Evolutionary conservation across 2,113 vertebrate species (phyloP).

Genomic region (Nothoprocta perdicaria): DNA sequence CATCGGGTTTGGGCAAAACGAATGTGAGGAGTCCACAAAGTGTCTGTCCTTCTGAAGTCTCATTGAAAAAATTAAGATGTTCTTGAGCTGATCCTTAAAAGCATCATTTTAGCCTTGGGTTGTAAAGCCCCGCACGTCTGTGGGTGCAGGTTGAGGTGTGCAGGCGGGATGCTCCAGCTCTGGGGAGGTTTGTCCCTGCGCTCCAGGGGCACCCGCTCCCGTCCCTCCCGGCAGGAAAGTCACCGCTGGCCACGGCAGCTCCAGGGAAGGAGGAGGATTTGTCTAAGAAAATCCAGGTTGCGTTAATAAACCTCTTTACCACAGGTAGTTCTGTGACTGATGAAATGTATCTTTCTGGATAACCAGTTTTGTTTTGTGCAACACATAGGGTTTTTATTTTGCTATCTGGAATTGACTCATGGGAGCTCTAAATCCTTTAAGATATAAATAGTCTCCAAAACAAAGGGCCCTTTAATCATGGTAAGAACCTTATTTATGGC

Average conservation of each 20-base stretch:
- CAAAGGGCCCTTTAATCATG: constrained; percentile 50
- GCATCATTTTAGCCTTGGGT: background rate
- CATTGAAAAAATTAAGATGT: background rate
- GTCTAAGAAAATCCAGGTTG: background rate
- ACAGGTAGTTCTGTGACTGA: background rate
- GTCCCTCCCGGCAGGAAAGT: background rate
- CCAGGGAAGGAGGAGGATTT: background rate
- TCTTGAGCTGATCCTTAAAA: background rate
- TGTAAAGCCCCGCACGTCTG: accelerated
- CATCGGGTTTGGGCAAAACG: accelerated
- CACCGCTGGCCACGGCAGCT: background rate
- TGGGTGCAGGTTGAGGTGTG: background rate
- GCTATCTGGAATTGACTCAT: background rate
- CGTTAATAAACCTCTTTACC: background rate
- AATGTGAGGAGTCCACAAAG: background rate
- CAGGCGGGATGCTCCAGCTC: accelerated
- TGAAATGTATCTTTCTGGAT: background rate
- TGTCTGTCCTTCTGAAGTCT: background rate
- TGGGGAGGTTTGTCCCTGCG: background rate
- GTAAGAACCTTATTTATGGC: constrained; percentile 23
- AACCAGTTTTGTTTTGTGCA: background rate
- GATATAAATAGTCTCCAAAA: constrained; percentile 50
- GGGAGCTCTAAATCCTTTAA: background rate
- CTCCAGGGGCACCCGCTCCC: background rate
- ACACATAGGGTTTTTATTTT: background rate